Evolutionary conservation across 2,113 vertebrate genomes (phyloP).

Genomic region (Chaenocephalus aceratus): DNA sequence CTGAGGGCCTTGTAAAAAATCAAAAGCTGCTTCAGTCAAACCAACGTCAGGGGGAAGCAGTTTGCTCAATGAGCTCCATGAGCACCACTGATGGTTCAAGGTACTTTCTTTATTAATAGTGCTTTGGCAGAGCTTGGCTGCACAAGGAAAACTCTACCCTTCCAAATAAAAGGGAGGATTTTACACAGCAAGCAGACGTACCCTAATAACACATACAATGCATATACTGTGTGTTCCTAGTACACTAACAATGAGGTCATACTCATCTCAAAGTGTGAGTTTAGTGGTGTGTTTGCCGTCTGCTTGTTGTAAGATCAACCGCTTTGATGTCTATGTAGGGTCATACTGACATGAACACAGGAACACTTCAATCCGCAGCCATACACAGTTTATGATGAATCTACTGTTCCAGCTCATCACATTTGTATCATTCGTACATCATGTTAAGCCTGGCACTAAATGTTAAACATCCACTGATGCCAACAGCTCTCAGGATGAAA

Average conservation of each 20-base stretch:
- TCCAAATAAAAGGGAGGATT: slow-evolving; percentile 8
- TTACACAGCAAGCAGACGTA: slow-evolving; percentile 31
- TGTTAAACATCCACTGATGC: slow-evolving; percentile 27
- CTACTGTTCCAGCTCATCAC: slow-evolving; percentile 53
- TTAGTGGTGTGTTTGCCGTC: neutral
- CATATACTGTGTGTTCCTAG: slow-evolving; percentile 30
- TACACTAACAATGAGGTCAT: slow-evolving; percentile 35
- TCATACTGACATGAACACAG: slow-evolving; percentile 21
- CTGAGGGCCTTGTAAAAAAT: slow-evolving; percentile 46
- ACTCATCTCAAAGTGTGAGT: slow-evolving; percentile 18
- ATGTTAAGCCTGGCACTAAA: slow-evolving; percentile 40
- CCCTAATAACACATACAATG: slow-evolving; percentile 41
- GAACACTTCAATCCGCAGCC: slow-evolving; percentile 9
- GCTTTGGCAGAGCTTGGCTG: slow-evolving; percentile 13
- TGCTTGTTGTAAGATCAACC: slow-evolving; percentile 36
- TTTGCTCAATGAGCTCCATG: slow-evolving; percentile 34
- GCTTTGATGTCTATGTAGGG: slow-evolving; percentile 34
- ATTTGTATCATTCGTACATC: slow-evolving; percentile 54
- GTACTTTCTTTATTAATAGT: slow-evolving; percentile 13
- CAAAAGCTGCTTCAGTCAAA: slow-evolving; percentile 48
- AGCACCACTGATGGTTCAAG: slow-evolving; percentile 23
- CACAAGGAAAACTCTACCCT: slow-evolving; percentile 12
- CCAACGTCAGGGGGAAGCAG: slow-evolving; percentile 43
- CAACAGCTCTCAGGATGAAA: slow-evolving; percentile 28
- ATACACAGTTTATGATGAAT: slow-evolving; percentile 31